phyloP scores from a whole-genome alignment of 2,888 invertebrate genomes.

The Adela reaumurella region DNA sequence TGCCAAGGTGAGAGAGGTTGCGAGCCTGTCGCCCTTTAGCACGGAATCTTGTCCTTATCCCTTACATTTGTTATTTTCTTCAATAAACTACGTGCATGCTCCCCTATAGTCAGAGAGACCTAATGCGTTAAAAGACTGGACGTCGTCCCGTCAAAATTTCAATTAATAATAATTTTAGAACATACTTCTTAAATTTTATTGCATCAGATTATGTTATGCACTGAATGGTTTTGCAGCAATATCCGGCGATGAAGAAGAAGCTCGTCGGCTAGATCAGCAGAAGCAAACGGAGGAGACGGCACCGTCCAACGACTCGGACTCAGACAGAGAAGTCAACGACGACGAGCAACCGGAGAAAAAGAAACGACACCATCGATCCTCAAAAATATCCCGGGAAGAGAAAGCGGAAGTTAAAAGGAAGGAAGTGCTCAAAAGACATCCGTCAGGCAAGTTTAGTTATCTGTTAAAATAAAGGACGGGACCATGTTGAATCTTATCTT shows the following conservation, averaged over 20 bases:
- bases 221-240: conserved; percentile 36
- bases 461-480: conserved; percentile 62
- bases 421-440: conserved; percentile 67
- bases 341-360: conserved; percentile 55
- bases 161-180: too few relatives aligned
- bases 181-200: too few relatives aligned
- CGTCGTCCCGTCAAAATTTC: too few relatives aligned
- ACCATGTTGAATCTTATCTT: conserved; percentile 64
- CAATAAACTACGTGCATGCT: too few relatives aligned
- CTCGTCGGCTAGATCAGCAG: conserved; percentile 55
- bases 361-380: conserved; percentile 62
- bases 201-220: too few relatives aligned
- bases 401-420: conserved; percentile 66
- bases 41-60: too few relatives aligned
- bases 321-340: conserved; percentile 61
- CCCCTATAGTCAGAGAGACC: too few relatives aligned
- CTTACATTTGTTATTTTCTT: too few relatives aligned
- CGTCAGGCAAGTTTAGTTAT: conserved; percentile 66
- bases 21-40: too few relatives aligned
- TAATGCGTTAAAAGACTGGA: too few relatives aligned
- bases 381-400: conserved; percentile 60
- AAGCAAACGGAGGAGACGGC: conserved; percentile 51
- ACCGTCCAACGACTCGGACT: conserved; percentile 64
- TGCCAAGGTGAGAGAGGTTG: too few relatives aligned
- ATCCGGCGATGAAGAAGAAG: conserved; percentile 68